These are phyloP conservation scores for Dinothrombium tinctorium DNA, from an alignment of 1,140 invertebrate species.

Conservation along the genomic window DNA sequence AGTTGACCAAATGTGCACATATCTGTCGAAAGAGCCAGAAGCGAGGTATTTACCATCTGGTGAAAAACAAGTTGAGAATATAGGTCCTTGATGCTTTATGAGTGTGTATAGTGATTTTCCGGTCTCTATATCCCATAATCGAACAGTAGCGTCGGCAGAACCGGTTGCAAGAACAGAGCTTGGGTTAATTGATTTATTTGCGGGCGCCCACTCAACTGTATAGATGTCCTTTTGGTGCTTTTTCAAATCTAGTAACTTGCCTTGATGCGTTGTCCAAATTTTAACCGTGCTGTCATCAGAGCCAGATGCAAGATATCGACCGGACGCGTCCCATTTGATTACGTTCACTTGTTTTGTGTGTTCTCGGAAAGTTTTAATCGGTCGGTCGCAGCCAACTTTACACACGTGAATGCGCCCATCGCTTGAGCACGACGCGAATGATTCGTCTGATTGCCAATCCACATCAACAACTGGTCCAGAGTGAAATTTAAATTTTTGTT, in stretches of 20 bases:
- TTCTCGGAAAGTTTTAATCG: conserved; percentile 93
- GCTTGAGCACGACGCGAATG: conserved; percentile 96
- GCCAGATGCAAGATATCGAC: conserved; percentile 84
- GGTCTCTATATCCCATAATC: conserved; percentile 87
- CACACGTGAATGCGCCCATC: conserved; percentile 98
- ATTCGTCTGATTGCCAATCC: conserved; percentile 92
- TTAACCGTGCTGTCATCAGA: conserved; percentile 98
- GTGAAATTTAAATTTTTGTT: conserved; percentile 95
- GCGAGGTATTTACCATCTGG: conserved; percentile 74
- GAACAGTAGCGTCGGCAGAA: conserved; percentile 81
- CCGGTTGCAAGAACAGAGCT: conserved; percentile 82
- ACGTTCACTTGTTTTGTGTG: conserved; percentile 99
- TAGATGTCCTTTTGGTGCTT: conserved; percentile 98
- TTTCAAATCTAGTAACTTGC: conserved; percentile 83
- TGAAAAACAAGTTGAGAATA: conserved; percentile 38
- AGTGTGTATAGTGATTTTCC: conserved; percentile 83
- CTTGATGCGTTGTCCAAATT: conserved; percentile 57
- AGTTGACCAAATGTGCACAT: conserved; percentile 97
- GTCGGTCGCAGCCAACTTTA: conserved; percentile 68
- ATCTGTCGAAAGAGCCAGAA: conserved; percentile 96
- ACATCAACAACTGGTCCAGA: conserved; percentile 88
- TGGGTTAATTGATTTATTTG: conserved; percentile 79
- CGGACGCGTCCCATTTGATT: conserved; percentile 98
- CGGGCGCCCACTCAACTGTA: conserved; percentile 97
- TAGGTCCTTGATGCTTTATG: conserved; percentile 90